Percentiles rank a stretch among this genome's conserved stretches.
These are phyloP conservation scores for Calosoma granatense DNA, from an alignment of 1,140 invertebrate species.

Conservation along the genomic window DNA sequence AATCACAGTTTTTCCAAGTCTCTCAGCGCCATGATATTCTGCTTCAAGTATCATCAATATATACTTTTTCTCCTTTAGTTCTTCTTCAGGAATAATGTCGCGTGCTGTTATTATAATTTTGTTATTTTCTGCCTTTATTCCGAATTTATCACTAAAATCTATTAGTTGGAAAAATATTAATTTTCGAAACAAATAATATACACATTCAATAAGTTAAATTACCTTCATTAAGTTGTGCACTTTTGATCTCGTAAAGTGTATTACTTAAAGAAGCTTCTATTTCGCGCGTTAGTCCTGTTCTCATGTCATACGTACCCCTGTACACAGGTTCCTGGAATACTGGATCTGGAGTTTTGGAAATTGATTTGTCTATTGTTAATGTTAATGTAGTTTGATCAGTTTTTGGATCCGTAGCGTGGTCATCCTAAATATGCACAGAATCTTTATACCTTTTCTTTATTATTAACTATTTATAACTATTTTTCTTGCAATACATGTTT, in stretches of 20 bases:
- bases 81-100: conserved; percentile 11
- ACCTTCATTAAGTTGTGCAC: too few relatives aligned
- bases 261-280: too few relatives aligned
- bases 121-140: neutral
- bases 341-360: neutral
- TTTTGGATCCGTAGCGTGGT: too few relatives aligned
- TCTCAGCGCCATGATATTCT: neutral
- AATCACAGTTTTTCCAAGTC: conserved; percentile 11
- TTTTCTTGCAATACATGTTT: too few relatives aligned
- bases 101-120: neutral
- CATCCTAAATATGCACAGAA: too few relatives aligned
- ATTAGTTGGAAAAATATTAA: too few relatives aligned
- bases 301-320: neutral
- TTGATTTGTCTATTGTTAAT: neutral
- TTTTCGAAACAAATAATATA: too few relatives aligned
- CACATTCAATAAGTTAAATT: too few relatives aligned
- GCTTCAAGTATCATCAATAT: conserved; percentile 15
- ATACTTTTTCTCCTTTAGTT: neutral
- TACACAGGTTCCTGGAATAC: neutral
- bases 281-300: too few relatives aligned
- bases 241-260: neutral
- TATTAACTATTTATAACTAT: too few relatives aligned
- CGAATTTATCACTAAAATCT: neutral
- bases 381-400: neutral
- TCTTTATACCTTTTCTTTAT: too few relatives aligned